Base-by-base conservation (phyloP, 2,888 invertebrate genomes). In the Scaptomyza tumidula region DNA sequence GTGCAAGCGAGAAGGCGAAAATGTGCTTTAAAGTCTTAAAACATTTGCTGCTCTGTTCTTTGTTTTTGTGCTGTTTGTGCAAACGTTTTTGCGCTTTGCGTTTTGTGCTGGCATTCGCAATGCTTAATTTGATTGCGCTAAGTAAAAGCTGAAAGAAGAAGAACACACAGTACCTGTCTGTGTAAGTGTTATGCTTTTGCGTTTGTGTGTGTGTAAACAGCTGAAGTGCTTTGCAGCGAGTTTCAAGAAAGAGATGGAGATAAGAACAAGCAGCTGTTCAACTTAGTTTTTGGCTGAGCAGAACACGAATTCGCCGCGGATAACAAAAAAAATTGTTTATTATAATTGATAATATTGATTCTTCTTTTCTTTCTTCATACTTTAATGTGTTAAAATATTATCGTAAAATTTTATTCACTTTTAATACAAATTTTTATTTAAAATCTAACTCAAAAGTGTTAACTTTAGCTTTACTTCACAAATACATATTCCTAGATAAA, bases 11-110 rank as follows among this genome's bases (percentile, higher is more conserved):
- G 39, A 44, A 33, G n/a, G 16, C 48, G 37, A 43, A 3, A 56
- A 27, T 10, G 46, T 31, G 10, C 9, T 13, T 16, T 16, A n/a
- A 37, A 53, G 3, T n/a, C 41, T 41, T 16, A 41, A 16, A 16
- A 16, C 37, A 43, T 16, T 31, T 35, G 46, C n/a, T 35, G 35
- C 16, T 31, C 13, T 33, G 16, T 19, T 50, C 33, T 31, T 46
- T 5, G 16, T n/a, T n/a, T 35, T 14, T 5, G 31, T 45, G 71
- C 41, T 71, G 71, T 43, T 71, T 71, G 71, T 66, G 72, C 71
- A 71, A 71, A 54, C 45, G 14, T 35, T 41, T 65, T 71, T 50
- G 65, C 41, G 54, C 45, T 46, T 11, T 68, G n/a, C 50, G 50
- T 50, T 71, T 71, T 71, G 54, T 46, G 50, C 45, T 52, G 31